Evolutionary conservation across 2,797 vertebrate species (phyloP), one percentile per base, ranked within the genome.

Genomic region (Enteromius anoplus): DNA sequence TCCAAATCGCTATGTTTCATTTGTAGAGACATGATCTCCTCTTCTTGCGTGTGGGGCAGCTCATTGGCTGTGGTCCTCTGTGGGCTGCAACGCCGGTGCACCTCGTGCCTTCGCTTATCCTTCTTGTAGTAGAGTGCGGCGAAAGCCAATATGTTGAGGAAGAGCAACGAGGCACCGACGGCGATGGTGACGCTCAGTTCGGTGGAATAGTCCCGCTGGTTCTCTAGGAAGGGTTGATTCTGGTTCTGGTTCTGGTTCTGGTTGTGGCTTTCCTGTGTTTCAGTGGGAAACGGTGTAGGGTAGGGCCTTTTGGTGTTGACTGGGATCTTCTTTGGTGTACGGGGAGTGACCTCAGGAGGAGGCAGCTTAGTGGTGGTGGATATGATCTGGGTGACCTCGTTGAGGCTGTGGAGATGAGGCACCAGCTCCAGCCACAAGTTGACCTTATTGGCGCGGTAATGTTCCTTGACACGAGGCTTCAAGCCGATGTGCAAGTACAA

Each of bases 1-100:
- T 98, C 97, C 95, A 99, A 94, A 92, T 99, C 97, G 51, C 97
- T 97, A 95, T 98, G 98, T 95, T 99, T 99, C 98, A 99, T 98
- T 92, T 99, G 98, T 87, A 99, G 95, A 89, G 98, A 99, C 98
- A 99, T 99, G 91, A 99, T 97, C 93, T 99, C 98, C 92, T 99
- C 98, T 94, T 99, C 98, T 92, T 99, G 98, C 87, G 97, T 97
- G 88, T 99, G 96, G 65, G 97, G 96, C 84, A 99, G 96, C 91
- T 99, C 97, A 10, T 98, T 99, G 89, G 97, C 94, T 0, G 97
- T 94, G 17, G 94, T 96, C 78, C 96, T 95, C 86, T 99, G 98
- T 2, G 98, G 98, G 91, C 98, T 99, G 90, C 98, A 99, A 89
- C 97, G 95, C 85, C 97, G 93, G 49, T 99, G 98, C 32, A 97